Percentiles rank a stretch among this genome's conserved stretches.
Evolutionary conservation across 2,113 vertebrate species (phyloP).

Genomic region (Litocranius walleri): DNA sequence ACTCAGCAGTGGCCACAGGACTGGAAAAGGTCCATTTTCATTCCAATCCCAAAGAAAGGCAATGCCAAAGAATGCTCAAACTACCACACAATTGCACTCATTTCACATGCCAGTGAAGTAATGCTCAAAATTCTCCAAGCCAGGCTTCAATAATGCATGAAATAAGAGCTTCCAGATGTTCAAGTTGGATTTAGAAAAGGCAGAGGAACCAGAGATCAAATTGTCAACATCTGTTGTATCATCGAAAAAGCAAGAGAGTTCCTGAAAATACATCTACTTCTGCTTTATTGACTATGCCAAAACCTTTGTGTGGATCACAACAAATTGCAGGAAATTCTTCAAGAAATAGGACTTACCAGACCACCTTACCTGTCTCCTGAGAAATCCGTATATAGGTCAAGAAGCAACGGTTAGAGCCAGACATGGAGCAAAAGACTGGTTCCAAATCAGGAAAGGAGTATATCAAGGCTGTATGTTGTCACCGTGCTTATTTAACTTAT

Average conservation of each 20-base stretch:
- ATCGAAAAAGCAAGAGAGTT: neutral
- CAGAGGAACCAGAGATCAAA: neutral
- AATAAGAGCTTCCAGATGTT: neutral
- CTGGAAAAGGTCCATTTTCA: neutral
- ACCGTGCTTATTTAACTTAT: too few relatives aligned
- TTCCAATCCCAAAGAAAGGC: neutral
- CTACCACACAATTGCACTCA: neutral
- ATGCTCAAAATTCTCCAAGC: neutral
- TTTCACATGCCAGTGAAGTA: neutral
- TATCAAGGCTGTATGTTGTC: too few relatives aligned
- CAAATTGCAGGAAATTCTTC: too few relatives aligned
- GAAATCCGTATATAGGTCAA: too few relatives aligned
- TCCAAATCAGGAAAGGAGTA: too few relatives aligned
- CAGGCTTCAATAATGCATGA: neutral
- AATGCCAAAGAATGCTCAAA: neutral
- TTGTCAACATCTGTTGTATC: neutral
- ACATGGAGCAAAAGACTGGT: too few relatives aligned
- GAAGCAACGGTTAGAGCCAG: rapidly evolving
- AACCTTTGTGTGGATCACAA: too few relatives aligned
- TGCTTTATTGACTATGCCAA: neutral
- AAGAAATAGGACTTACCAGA: too few relatives aligned
- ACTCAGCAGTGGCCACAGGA: neutral
- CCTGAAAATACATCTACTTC: neutral
- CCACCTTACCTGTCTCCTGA: too few relatives aligned
- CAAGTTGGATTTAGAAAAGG: neutral